Percentiles rank a stretch among this genome's conserved stretches.
phyloP scores from a whole-genome alignment of 2,888 invertebrate genomes.

The Mimas tiliae region DNA sequence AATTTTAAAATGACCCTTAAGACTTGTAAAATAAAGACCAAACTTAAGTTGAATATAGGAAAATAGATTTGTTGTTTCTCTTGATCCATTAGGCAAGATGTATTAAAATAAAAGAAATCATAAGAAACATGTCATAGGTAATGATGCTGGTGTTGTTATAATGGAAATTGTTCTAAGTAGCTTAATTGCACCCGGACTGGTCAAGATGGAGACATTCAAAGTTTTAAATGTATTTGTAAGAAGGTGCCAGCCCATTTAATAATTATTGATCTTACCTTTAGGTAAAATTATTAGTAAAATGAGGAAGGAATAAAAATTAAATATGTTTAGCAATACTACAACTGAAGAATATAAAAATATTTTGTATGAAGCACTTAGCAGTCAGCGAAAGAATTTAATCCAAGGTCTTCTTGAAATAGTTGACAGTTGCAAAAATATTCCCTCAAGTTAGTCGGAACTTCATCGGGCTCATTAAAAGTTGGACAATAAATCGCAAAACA shows the following conservation, averaged over 20 bases:
- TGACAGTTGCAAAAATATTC: slow-evolving; percentile 33
- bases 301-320: neutral
- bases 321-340: too few relatives aligned
- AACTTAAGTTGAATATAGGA: slow-evolving; percentile 32
- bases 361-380: neutral
- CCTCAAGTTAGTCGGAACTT: slow-evolving; percentile 47
- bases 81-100: slow-evolving; percentile 68
- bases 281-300: neutral
- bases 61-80: slow-evolving; percentile 47
- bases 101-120: slow-evolving; percentile 65
- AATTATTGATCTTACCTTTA: neutral
- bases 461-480: slow-evolving; percentile 69
- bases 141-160: slow-evolving; percentile 53
- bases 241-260: neutral
- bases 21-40: slow-evolving; percentile 39
- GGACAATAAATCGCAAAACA: slow-evolving; percentile 72
- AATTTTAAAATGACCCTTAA: slow-evolving; percentile 43
- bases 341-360: neutral
- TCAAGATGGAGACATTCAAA: slow-evolving; percentile 19
- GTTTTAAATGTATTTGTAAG: neutral
- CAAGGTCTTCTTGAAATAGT: slow-evolving; percentile 32
- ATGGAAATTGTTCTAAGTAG: slow-evolving; percentile 44
- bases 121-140: slow-evolving; percentile 54
- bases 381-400: slow-evolving; percentile 6
- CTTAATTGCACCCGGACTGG: slow-evolving; percentile 37